Evolutionary conservation across 2,797 vertebrate species (phyloP).

Genomic region (Ciconia nigra): DNA sequence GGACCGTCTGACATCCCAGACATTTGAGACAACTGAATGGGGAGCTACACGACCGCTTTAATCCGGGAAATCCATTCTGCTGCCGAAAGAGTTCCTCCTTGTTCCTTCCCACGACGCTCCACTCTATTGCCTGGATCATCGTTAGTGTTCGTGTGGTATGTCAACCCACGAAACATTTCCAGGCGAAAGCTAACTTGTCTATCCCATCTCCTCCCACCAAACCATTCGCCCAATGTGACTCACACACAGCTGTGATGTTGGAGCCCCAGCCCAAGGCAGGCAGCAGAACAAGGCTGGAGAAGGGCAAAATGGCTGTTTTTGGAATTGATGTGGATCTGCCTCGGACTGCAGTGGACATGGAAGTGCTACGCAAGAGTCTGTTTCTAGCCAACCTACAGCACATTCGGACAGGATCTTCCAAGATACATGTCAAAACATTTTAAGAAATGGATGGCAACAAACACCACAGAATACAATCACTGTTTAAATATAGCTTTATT

Average conservation of each 20-base stretch:
- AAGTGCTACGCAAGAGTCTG: background rate
- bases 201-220: background rate
- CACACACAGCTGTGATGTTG: background rate
- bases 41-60: background rate
- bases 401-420: background rate
- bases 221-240: background rate
- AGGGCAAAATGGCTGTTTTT: background rate
- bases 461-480: background rate
- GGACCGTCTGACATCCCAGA: background rate
- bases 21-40: background rate
- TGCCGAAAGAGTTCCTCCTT: background rate
- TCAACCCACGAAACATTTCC: background rate
- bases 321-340: background rate
- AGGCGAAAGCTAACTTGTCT: background rate
- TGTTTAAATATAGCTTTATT: background rate
- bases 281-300: background rate
- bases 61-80: background rate
- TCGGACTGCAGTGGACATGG: background rate
- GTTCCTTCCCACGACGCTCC: background rate
- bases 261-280: background rate
- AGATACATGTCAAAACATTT: background rate
- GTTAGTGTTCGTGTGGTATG: background rate
- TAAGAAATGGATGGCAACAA: background rate
- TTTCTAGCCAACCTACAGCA: background rate
- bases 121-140: background rate